Base-by-base conservation (phyloP, 2,888 invertebrate genomes). In the Drosophila bunnanda region DNA sequence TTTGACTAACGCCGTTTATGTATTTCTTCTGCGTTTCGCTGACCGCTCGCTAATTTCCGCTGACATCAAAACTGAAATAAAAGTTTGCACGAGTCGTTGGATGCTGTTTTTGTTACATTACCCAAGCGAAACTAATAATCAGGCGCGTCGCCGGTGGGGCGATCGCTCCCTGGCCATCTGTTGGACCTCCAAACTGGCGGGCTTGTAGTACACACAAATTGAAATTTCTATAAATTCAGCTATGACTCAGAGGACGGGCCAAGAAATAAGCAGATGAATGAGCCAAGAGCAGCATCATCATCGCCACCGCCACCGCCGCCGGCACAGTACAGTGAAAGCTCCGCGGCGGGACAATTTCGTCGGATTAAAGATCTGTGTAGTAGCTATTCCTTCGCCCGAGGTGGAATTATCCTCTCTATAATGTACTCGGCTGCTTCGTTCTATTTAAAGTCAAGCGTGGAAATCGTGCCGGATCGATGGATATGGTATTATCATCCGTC, bases 161-260 rank as follows among this genome's bases (percentile, higher is more conserved):
- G 28, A 69, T 55, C 34, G 46, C 38, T 41, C 32, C 15, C 44
- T 60, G 62, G 75, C 80, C 82, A 85, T 85, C 82, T 82, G 82
- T 69, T 55, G 75, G 65, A 64, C 71, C 80, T 77, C 76, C 53
- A 74, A 82, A 76, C 67, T 53, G 54, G 65, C 60, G 62, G 38
- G 41, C 41, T 52, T 54, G 66, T 59, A 72, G 74, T 82, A 67
- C 58, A 69, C 57, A 61, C 54, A 75, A 77, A 75, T 60, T 56
- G 48, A 74, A 80, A 82, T 76, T 61, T 82, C 87, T 85, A 84
- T 84, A 85, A 87, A 84, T 85, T 87, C 72, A 72, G n/a, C 76
- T 64, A 75, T 85, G 84, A 85, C 52, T 87, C 84, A 87, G 65
- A 56, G 77, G 54, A 41, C 28, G n/a, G 36, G 50, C 38, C 57